phyloP scores from a whole-genome alignment of 2,888 invertebrate species.

The Sepioteuthis lessoniana region DNA sequence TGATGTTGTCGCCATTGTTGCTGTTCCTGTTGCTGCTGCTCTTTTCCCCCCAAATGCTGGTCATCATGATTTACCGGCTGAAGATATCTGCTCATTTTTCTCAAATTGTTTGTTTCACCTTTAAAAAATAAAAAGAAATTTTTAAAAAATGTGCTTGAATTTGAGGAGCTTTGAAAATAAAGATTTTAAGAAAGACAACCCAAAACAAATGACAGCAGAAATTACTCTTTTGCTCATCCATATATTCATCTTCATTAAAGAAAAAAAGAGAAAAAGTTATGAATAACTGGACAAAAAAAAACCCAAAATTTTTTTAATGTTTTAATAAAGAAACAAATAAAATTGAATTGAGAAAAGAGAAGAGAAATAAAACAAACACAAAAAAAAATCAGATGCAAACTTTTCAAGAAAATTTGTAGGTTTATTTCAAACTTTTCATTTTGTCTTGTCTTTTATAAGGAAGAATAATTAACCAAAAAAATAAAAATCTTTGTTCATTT shows the following conservation, averaged over 20 bases:
- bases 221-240: neutral
- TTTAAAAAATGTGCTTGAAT: neutral
- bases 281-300: neutral
- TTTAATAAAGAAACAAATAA: neutral
- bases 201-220: neutral
- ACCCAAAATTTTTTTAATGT: neutral
- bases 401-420: neutral
- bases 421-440: neutral
- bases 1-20: neutral
- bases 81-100: neutral
- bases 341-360: neutral
- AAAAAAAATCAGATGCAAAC: neutral
- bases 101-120: constrained; percentile 25
- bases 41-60: neutral
- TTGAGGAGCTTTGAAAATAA: neutral
- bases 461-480: neutral
- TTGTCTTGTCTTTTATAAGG: neutral
- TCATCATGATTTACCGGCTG: neutral
- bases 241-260: neutral
- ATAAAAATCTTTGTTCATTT: neutral
- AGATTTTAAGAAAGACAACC: neutral
- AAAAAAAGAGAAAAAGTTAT: neutral
- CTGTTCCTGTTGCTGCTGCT: neutral
- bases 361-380: neutral
- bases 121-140: neutral